Evolutionary conservation across 2,113 vertebrate genomes (phyloP).

Genomic region (Mustela lutreola): DNA sequence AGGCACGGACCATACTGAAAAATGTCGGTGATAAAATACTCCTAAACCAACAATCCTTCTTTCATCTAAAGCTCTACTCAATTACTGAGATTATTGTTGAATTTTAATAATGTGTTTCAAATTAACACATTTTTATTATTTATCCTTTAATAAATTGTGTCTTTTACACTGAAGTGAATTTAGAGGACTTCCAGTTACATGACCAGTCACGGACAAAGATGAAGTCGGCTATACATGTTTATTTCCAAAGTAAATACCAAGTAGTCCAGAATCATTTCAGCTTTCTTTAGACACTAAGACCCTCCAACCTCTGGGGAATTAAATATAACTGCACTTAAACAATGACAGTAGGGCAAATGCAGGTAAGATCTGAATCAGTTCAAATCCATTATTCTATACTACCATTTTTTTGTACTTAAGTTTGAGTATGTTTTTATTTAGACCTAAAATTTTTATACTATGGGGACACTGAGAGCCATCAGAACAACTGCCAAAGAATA

Average conservation of each 20-base stretch:
- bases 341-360: background rate
- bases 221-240: background rate
- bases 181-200: background rate
- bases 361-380: conserved; percentile 2
- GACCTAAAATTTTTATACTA: background rate
- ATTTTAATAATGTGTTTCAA: background rate
- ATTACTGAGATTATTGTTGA: background rate
- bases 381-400: background rate
- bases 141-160: background rate
- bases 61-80: background rate
- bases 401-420: background rate
- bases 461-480: background rate
- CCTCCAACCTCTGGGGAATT: background rate
- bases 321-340: background rate
- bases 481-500: conserved; percentile 19
- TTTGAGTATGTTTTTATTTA: background rate
- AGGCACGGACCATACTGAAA: background rate
- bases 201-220: background rate
- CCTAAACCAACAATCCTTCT: background rate
- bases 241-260: background rate
- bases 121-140: background rate
- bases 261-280: background rate
- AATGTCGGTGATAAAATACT: background rate
- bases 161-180: background rate
- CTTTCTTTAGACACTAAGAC: background rate